A percentile compares a stretch with the other conserved stretches of the same genome.
Evolutionary conservation across 2,888 invertebrate species (phyloP).

Genomic region (Drosophila maculinotata): DNA sequence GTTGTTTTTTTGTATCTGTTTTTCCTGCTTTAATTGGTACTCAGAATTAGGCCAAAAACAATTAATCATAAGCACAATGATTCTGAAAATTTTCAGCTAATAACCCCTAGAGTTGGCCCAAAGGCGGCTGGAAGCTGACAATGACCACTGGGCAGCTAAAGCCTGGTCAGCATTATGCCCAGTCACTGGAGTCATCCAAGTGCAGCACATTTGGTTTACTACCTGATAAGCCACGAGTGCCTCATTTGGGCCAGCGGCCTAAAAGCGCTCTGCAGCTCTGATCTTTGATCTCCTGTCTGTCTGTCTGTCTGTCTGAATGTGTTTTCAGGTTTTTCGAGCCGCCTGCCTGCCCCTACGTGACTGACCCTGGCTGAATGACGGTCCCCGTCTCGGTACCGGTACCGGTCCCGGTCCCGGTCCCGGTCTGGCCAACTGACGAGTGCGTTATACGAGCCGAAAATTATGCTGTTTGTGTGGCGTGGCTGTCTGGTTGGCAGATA

Average conservation of each 20-base stretch:
- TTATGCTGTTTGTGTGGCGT: slow-evolving; percentile 60
- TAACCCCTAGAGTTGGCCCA: slow-evolving; percentile 54
- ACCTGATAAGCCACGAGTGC: slow-evolving; percentile 70
- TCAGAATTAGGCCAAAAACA: slow-evolving; percentile 69
- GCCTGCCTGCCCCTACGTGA: slow-evolving; percentile 62
- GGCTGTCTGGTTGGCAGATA: slow-evolving; percentile 65
- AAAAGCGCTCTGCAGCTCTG: slow-evolving; percentile 61
- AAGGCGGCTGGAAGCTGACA: slow-evolving; percentile 32
- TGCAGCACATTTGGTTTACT: slow-evolving; percentile 68
- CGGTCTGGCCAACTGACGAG: slow-evolving; percentile 38
- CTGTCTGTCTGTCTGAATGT: slow-evolving; percentile 27
- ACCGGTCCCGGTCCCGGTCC: background rate
- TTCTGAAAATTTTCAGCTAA: slow-evolving; percentile 66
- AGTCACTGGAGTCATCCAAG: slow-evolving; percentile 74
- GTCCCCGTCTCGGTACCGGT: background rate
- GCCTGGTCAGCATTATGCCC: slow-evolving; percentile 36
- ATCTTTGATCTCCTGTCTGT: slow-evolving; percentile 73
- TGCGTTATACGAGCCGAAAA: slow-evolving; percentile 74
- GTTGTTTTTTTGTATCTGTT: slow-evolving; percentile 27
- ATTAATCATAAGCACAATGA: slow-evolving; percentile 72
- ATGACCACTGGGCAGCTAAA: slow-evolving; percentile 47
- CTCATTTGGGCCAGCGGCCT: slow-evolving; percentile 36
- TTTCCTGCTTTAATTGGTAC: slow-evolving; percentile 69
- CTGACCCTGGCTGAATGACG: slow-evolving; percentile 65
- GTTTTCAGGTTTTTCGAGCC: slow-evolving; percentile 35